Conservation (phyloP, 1,140 invertebrate species). For the Drosophila biarmipes region DNA sequence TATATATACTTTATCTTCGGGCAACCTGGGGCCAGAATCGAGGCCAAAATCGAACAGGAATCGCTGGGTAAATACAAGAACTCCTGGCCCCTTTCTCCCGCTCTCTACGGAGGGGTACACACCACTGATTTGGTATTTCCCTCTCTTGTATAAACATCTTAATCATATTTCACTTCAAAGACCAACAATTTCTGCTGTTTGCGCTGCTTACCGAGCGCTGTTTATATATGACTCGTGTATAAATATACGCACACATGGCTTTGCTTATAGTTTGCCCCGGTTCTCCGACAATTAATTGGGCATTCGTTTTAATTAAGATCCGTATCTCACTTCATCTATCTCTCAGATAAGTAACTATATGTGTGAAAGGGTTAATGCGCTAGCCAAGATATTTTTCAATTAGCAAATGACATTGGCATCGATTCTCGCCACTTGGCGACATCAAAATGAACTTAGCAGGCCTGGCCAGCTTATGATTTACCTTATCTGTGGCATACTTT, state of each 20-base stretch:
- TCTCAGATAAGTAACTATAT: constrained; percentile 39
- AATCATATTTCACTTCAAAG: constrained; percentile 62
- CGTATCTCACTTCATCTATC: constrained; percentile 41
- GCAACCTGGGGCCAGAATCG: constrained; percentile 23
- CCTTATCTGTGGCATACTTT: constrained; percentile 45
- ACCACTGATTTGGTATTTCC: constrained; percentile 1
- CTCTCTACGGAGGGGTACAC: too few species aligned
- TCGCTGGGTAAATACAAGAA: constrained; percentile 37
- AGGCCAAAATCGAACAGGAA: constrained; percentile 22
- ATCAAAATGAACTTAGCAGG: constrained; percentile 44
- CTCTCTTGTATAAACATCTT: constrained; percentile 53
- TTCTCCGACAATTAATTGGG: constrained; percentile 70
- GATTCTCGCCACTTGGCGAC: constrained; percentile 34
- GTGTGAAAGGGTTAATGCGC: constrained; percentile 24
- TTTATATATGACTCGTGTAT: constrained; percentile 43
- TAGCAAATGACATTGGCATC: constrained; percentile 31
- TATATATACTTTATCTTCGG: constrained; percentile 16
- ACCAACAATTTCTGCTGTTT: constrained; percentile 39
- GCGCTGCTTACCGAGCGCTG: constrained; percentile 31
- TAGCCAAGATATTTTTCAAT: constrained; percentile 32
- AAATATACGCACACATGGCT: constrained; percentile 34
- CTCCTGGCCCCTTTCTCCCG: constrained; percentile 8
- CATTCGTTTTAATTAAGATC: constrained; percentile 72
- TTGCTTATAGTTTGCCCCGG: constrained; percentile 37
- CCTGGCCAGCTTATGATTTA: constrained; percentile 44